Conservation (phyloP, 2,888 invertebrate genomes). For the Hanleya hanleyi region DNA sequence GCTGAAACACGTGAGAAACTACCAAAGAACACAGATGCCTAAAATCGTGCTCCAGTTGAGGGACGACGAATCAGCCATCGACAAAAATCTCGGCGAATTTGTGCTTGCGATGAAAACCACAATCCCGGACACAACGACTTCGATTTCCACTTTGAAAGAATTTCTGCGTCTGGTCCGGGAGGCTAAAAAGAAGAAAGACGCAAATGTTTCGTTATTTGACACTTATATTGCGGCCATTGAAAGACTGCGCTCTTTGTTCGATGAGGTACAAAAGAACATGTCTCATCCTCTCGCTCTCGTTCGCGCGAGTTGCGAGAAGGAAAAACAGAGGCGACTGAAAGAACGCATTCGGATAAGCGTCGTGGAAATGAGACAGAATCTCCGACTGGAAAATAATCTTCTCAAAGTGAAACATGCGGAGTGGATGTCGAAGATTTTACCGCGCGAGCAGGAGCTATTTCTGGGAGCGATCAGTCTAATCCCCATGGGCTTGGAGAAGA, state of each 20-base stretch:
- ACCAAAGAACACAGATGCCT: slow-evolving; percentile 43
- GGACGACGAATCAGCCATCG: slow-evolving; percentile 55
- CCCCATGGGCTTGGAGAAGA: slow-evolving; percentile 50
- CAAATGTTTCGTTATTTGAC: slow-evolving; percentile 27
- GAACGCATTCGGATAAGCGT: slow-evolving; percentile 39
- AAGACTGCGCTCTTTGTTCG: slow-evolving; percentile 34
- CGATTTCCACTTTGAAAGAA: slow-evolving; percentile 47
- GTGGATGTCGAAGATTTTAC: slow-evolving; percentile 49
- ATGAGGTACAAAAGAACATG: slow-evolving; percentile 43
- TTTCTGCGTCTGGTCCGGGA: slow-evolving; percentile 46
- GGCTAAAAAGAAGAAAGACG: slow-evolving; percentile 40
- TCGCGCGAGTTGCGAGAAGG: slow-evolving; percentile 53
- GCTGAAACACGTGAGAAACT: slow-evolving; percentile 41
- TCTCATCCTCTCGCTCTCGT: slow-evolving; percentile 54
- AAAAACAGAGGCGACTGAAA: slow-evolving; percentile 54
- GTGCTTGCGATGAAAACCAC: slow-evolving; percentile 48
- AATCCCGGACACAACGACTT: slow-evolving; percentile 41
- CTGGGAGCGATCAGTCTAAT: slow-evolving; percentile 57
- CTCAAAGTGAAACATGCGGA: slow-evolving; percentile 44
- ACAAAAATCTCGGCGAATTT: slow-evolving; percentile 53
- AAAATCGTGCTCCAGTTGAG: slow-evolving; percentile 41
- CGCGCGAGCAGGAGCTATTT: slow-evolving; percentile 53
- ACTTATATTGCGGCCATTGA: slow-evolving; percentile 32
- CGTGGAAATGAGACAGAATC: slow-evolving; percentile 40
- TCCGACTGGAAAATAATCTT: slow-evolving; percentile 46